Conservation (phyloP, 64 coral and sea anemone species). For the Pachyseris speciosa region DNA sequence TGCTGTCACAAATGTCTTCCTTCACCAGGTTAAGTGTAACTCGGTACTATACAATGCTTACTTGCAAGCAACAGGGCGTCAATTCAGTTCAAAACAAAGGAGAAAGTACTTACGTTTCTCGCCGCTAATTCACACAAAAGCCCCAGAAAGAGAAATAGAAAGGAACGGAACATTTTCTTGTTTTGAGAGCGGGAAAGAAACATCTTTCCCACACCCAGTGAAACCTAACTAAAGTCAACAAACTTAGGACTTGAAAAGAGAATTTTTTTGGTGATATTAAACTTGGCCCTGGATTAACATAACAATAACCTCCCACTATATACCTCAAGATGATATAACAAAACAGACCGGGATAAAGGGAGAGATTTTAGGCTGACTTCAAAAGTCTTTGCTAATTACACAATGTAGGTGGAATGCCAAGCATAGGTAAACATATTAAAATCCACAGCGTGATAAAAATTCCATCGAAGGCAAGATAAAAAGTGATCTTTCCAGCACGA, state of each 20-base stretch:
- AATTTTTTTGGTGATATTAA: neutral
- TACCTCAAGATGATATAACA: neutral
- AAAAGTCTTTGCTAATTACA: neutral
- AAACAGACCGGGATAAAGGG: neutral
- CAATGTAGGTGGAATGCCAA: neutral
- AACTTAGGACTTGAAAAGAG: neutral
- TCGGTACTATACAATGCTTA: no score
- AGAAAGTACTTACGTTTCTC: neutral
- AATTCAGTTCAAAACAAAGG: no score
- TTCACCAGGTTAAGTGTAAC: no score
- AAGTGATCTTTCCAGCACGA: neutral
- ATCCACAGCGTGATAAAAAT: slow-evolving; percentile 1
- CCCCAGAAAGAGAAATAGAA: neutral
- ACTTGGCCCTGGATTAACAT: slow-evolving; percentile 11
- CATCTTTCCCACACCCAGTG: slow-evolving; percentile 5
- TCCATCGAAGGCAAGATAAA: slow-evolving; percentile 3
- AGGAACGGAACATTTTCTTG: neutral
- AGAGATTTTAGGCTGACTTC: neutral
- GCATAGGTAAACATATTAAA: slow-evolving; percentile 12
- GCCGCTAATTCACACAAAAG: neutral
- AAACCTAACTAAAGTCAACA: slow-evolving; percentile 40
- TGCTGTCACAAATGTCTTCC: no score
- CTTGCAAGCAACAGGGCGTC: no score
- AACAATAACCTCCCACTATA: slow-evolving; percentile 14
- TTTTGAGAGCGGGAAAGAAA: slow-evolving; percentile 8